Evolutionary conservation across 2,797 vertebrate genomes (phyloP).

Genomic region (Micropoecilia bifurca): DNA sequence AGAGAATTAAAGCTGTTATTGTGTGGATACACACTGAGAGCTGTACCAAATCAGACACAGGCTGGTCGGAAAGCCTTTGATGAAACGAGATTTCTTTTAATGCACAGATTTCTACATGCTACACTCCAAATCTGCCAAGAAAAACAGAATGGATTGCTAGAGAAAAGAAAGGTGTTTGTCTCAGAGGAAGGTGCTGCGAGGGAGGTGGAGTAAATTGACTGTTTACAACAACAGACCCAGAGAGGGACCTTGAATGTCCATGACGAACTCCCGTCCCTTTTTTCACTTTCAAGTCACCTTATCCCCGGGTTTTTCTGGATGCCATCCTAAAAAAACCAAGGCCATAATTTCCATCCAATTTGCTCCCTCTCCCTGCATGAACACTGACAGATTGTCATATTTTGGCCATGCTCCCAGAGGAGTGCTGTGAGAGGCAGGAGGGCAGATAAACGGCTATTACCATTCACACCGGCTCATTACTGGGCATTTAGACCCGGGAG

Average conservation of each 20-base stretch:
- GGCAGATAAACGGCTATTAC: slow-evolving; percentile 80
- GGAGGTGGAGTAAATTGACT: slow-evolving; percentile 64
- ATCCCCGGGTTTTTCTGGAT: slow-evolving; percentile 69
- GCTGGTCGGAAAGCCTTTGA: slow-evolving; percentile 39
- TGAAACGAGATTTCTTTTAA: slow-evolving; percentile 43
- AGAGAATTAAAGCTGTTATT: slow-evolving; percentile 24
- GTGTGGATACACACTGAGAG: slow-evolving; percentile 17
- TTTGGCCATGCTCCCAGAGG: slow-evolving; percentile 79
- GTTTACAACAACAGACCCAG: slow-evolving; percentile 64
- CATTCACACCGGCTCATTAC: slow-evolving; percentile 76
- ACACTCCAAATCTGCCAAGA: slow-evolving; percentile 45
- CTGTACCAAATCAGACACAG: slow-evolving; percentile 35
- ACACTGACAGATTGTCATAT: slow-evolving; percentile 82
- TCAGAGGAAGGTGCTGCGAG: slow-evolving; percentile 50
- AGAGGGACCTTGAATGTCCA: slow-evolving; percentile 74
- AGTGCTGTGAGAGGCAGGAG: slow-evolving; percentile 73
- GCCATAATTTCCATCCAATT: slow-evolving; percentile 81
- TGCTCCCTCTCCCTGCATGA: slow-evolving; percentile 71
- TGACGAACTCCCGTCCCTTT: slow-evolving; percentile 55
- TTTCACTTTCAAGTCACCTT: slow-evolving; percentile 79
- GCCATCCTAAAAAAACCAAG: slow-evolving; percentile 73
- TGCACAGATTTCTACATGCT: slow-evolving; percentile 32
- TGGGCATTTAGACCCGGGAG: slow-evolving; percentile 74
- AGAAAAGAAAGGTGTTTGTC: slow-evolving; percentile 53
- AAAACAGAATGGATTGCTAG: slow-evolving; percentile 36